Evolutionary conservation across 2,113 vertebrate species (phyloP).

Genomic region (Daboia siamensis): DNA sequence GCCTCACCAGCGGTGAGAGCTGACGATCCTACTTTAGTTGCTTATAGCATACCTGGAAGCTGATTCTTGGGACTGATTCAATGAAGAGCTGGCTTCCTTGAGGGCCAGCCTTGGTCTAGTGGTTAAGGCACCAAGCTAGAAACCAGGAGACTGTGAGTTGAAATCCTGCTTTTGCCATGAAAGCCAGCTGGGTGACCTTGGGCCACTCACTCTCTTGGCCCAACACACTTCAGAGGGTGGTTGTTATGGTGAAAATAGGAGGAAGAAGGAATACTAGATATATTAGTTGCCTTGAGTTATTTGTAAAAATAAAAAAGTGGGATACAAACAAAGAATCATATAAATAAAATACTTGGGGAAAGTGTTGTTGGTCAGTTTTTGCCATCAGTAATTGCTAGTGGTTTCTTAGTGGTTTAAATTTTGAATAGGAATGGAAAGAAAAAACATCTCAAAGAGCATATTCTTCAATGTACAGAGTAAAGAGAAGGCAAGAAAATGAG

Average conservation of each 20-base stretch:
- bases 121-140: background rate
- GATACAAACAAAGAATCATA: background rate
- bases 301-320: background rate
- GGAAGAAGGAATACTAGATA: background rate
- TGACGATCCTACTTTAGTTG: background rate
- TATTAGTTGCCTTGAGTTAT: background rate
- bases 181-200: background rate
- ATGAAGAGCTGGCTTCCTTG: background rate
- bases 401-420: conserved; percentile 2
- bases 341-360: background rate
- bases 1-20: background rate
- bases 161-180: background rate
- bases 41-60: background rate
- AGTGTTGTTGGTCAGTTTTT: background rate
- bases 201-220: background rate
- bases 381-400: background rate
- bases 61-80: background rate
- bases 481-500: background rate
- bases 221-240: background rate
- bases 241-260: background rate
- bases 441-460: background rate
- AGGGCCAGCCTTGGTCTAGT: background rate
- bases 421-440: background rate
- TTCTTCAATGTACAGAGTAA: background rate
- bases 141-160: background rate